These are phyloP conservation scores for Apamea sordens DNA, from an alignment of 2,888 invertebrate genomes.

Conservation along the genomic window DNA sequence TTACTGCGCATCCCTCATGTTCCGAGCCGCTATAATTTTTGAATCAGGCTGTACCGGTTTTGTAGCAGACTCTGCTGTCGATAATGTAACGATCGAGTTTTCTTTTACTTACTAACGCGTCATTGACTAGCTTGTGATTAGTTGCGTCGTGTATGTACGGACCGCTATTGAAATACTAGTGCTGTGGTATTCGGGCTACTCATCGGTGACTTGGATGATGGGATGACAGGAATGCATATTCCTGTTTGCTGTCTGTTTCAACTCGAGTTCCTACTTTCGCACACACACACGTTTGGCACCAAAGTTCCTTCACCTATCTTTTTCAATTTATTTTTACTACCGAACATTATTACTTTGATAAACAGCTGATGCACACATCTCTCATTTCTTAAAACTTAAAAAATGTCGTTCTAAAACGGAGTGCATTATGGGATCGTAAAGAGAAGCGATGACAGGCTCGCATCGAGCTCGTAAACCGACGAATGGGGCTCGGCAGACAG, in stretches of 20 bases:
- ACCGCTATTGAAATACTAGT: neutral
- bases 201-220: neutral
- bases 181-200: neutral
- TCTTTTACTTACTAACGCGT: neutral
- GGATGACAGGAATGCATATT: neutral
- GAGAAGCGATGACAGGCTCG: slow-evolving; percentile 46
- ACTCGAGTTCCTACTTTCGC: neutral
- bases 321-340: slow-evolving; percentile 38
- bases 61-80: neutral
- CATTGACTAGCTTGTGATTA: neutral
- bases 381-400: slow-evolving; percentile 39
- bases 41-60: neutral
- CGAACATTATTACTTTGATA: slow-evolving; percentile 17
- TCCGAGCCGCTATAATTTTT: neutral
- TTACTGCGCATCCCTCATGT: neutral
- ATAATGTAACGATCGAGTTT: neutral
- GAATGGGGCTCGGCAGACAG: slow-evolving; percentile 51
- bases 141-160: neutral
- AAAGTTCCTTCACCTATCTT: slow-evolving; percentile 14
- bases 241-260: neutral
- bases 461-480: slow-evolving; percentile 53
- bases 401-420: slow-evolving; percentile 23
- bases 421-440: slow-evolving; percentile 57
- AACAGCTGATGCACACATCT: slow-evolving; percentile 41
- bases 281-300: neutral